Evolutionary conservation across 2,888 invertebrate species (phyloP).

Genomic region (Ceramica pisi): DNA sequence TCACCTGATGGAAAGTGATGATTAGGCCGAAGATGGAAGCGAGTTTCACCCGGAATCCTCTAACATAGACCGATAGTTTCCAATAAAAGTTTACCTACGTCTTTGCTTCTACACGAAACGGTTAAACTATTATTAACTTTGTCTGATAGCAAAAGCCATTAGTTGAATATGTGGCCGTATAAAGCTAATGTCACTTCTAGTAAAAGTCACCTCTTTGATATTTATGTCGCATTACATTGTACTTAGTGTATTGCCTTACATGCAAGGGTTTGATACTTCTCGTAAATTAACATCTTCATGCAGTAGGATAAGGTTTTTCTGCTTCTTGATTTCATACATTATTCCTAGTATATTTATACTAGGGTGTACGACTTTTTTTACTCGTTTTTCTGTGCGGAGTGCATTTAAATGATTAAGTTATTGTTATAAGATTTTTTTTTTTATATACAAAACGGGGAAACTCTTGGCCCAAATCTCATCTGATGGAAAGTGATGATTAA

Average conservation of each 20-base stretch:
- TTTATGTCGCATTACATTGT: constrained; percentile 51
- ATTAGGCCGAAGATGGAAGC: too few species aligned
- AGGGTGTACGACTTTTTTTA: neutral
- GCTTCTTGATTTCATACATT: constrained; percentile 44
- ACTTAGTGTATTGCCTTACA: constrained; percentile 36
- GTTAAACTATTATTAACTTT: neutral
- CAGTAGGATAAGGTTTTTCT: constrained; percentile 21
- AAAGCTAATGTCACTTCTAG: constrained; percentile 28
- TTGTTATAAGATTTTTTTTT: neutral
- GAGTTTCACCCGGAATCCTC: too few species aligned
- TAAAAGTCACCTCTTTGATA: constrained; percentile 29
- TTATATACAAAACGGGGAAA: too few species aligned
- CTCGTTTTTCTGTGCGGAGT: neutral
- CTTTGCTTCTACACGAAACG: neutral
- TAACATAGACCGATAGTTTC: too few species aligned
- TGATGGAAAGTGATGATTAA: too few species aligned
- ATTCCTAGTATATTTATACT: neutral
- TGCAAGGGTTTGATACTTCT: constrained; percentile 29
- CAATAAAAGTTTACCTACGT: neutral
- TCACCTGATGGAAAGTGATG: too few species aligned
- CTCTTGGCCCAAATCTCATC: too few species aligned
- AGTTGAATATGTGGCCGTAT: constrained; percentile 24
- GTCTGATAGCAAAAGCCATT: constrained; percentile 1
- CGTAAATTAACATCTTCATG: constrained; percentile 43
- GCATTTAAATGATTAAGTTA: neutral